A percentile compares a stretch with the other conserved stretches of the same genome.
These are phyloP conservation scores for Caenorhabditis inopinata DNA, from an alignment of 1,140 invertebrate species.

Conservation along the genomic window DNA sequence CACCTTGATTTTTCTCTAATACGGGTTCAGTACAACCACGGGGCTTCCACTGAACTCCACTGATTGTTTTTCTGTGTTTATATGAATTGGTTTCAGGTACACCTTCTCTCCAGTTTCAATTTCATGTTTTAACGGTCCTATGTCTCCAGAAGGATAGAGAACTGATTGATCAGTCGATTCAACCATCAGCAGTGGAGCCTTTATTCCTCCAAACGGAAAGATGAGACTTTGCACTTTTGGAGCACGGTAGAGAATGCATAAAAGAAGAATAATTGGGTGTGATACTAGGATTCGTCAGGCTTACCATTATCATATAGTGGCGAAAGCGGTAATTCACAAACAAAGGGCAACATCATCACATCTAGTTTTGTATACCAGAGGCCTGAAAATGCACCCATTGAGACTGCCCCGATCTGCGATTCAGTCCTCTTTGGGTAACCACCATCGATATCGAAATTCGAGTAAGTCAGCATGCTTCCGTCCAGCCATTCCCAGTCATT, in stretches of 20 bases:
- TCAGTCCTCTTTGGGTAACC: slow-evolving; percentile 8
- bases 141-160: not conserved
- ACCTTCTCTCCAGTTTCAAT: slow-evolving; percentile 4
- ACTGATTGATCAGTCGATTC: not conserved
- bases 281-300: too few species aligned
- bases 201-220: not conserved
- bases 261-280: not conserved
- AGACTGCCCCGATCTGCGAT: slow-evolving; percentile 13
- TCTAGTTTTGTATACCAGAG: slow-evolving; percentile 4
- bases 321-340: not conserved
- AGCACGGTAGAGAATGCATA: not conserved
- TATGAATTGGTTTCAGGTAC: not conserved
- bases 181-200: not conserved
- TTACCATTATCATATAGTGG: not conserved
- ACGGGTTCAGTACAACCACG: not conserved
- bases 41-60: not conserved
- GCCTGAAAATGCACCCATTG: not conserved
- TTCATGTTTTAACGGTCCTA: not conserved
- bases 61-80: not conserved
- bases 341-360: not conserved
- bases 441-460: not conserved
- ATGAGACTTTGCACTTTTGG: not conserved
- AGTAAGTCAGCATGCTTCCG: slow-evolving; percentile 11
- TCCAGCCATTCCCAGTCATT: slow-evolving; percentile 20
- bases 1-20: slow-evolving; percentile 3